These are phyloP conservation scores for Lithophane leautieri DNA, from an alignment of 2,888 invertebrate genomes.

Conservation along the genomic window DNA sequence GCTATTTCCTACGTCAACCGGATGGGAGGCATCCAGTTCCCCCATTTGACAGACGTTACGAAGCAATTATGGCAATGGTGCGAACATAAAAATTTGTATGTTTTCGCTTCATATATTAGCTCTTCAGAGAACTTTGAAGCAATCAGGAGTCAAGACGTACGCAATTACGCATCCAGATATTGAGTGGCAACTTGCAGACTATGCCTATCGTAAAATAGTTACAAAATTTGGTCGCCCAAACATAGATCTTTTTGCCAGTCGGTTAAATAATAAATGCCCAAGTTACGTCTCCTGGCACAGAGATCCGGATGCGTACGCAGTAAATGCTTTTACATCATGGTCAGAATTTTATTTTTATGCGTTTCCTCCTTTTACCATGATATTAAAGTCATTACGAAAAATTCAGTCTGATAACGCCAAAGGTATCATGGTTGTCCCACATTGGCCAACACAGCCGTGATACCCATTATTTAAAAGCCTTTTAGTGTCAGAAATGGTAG, in stretches of 20 bases:
- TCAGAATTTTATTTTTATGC: too few species aligned
- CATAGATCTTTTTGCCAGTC: not conserved
- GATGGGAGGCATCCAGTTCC: not conserved
- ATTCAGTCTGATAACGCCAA: not conserved
- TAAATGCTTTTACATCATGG: not conserved
- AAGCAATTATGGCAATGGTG: not conserved
- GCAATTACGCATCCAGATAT: constrained; percentile 10
- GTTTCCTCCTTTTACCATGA: not conserved
- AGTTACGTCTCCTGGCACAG: not conserved
- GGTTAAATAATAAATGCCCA: not conserved
- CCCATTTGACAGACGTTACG: constrained; percentile 9
- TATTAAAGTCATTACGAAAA: not conserved
- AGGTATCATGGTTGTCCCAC: not conserved
- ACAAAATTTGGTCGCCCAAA: constrained; percentile 30
- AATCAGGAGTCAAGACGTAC: constrained; percentile 29
- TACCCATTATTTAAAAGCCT: too few species aligned
- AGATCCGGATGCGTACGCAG: not conserved
- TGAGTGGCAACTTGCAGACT: constrained; percentile 22
- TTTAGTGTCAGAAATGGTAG: too few species aligned
- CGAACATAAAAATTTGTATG: constrained; percentile 6
- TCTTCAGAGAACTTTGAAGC: constrained; percentile 31
- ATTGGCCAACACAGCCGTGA: too few species aligned
- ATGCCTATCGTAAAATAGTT: constrained; percentile 13
- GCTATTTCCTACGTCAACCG: constrained; percentile 38
- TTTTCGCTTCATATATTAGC: constrained; percentile 38